phyloP scores from a whole-genome alignment of 2,888 invertebrate genomes.

The Conistra vaccinii region DNA sequence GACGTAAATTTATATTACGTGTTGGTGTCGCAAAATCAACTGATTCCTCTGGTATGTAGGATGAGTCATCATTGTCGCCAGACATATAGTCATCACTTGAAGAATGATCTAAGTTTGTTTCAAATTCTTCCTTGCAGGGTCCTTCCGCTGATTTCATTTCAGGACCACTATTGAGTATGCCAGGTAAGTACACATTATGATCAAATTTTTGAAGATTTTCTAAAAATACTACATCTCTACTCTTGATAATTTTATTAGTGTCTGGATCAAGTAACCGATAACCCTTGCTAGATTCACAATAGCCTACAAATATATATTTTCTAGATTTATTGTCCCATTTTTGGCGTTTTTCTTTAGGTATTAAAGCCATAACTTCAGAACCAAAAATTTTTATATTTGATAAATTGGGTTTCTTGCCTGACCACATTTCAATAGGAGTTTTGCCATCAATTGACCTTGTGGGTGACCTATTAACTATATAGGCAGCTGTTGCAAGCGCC shows the following conservation, averaged over 20 bases:
- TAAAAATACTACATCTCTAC: constrained; percentile 6
- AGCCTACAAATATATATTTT: no score
- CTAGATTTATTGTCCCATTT: no score
- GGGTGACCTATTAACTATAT: no score
- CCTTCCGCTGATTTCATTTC: neutral
- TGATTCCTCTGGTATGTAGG: constrained; percentile 1
- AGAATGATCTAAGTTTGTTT: neutral
- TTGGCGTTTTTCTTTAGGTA: no score
- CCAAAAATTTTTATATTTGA: no score
- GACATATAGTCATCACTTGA: neutral
- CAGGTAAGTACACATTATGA: neutral
- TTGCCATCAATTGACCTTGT: no score
- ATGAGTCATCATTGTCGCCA: neutral
- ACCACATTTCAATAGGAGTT: no score
- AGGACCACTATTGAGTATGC: neutral
- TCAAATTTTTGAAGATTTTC: neutral
- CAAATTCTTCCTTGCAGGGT: neutral
- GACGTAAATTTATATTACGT: constrained; percentile 1
- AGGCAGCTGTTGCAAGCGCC: no score
- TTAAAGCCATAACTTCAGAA: no score
- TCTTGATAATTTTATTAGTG: neutral
- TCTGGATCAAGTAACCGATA: neutral
- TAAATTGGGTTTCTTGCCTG: no score
- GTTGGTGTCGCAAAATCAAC: neutral
- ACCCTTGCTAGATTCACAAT: no score